A percentile compares a stretch with the other conserved stretches of the same genome.
Evolutionary conservation across 2,113 vertebrate species (phyloP).

Genomic region (Melanotaenia duboulayi): DNA sequence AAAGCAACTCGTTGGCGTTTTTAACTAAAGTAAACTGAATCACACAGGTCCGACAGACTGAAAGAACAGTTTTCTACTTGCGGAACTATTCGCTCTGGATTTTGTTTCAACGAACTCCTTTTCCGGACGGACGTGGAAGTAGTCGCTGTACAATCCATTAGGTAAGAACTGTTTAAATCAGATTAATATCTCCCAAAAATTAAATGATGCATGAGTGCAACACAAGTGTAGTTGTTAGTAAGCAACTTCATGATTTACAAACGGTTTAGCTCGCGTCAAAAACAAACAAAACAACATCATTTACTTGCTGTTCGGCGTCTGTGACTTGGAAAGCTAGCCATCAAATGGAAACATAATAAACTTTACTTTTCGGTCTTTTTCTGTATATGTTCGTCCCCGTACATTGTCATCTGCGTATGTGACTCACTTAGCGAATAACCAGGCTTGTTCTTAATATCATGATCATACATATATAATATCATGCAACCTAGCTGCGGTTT

Average conservation of each 20-base stretch:
- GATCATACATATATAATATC: neutral
- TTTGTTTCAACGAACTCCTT: constrained; percentile 33
- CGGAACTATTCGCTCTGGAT: neutral
- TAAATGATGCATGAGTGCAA: neutral
- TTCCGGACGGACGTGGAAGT: constrained; percentile 31
- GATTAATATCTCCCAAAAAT: neutral
- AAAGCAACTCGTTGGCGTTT: no score
- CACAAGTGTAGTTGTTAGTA: rapidly evolving
- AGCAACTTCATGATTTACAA: neutral
- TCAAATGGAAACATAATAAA: constrained; percentile 3
- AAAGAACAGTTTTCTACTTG: neutral
- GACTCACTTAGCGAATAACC: neutral
- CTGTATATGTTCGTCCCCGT: neutral
- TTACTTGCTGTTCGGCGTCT: neutral
- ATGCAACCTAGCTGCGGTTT: neutral
- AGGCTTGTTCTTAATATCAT: no score
- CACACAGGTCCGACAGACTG: neutral
- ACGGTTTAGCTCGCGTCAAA: neutral
- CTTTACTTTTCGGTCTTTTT: neutral
- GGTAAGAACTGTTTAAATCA: constrained; percentile 27
- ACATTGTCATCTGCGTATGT: neutral
- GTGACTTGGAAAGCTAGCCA: constrained; percentile 1
- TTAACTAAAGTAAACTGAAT: no score
- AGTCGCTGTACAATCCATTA: neutral
- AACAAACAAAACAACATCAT: neutral